Conservation (phyloP, 2,888 invertebrate genomes). For the Scaptomyza cyrtandrae region DNA sequence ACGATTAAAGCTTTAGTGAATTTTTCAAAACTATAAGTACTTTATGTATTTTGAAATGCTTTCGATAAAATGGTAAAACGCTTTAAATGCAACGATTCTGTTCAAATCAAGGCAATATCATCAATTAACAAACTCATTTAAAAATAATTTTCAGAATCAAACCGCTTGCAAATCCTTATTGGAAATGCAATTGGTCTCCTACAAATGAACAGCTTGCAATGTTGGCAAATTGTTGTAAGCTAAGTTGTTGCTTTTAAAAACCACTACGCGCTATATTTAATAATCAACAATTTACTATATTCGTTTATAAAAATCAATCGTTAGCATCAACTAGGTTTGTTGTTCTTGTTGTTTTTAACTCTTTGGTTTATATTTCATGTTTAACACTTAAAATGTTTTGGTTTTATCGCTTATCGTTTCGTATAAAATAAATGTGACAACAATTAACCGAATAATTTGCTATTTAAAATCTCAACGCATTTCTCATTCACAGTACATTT, state of each 20-base stretch:
- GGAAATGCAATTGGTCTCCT: slow-evolving; percentile 23
- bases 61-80: slow-evolving; percentile 35
- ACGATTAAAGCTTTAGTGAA: slow-evolving; percentile 80
- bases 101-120: slow-evolving; percentile 24
- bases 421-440: slow-evolving; percentile 73
- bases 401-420: slow-evolving; percentile 26
- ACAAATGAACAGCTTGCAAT: slow-evolving; percentile 26
- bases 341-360: slow-evolving; percentile 55
- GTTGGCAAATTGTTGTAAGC: slow-evolving; percentile 54
- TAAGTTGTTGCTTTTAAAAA: slow-evolving; percentile 65
- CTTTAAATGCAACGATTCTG: slow-evolving; percentile 6
- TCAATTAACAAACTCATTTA: slow-evolving; percentile 1
- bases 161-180: slow-evolving; percentile 3
- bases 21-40: slow-evolving; percentile 30
- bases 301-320: slow-evolving; percentile 76
- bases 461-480: slow-evolving; percentile 72
- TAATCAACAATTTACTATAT: slow-evolving; percentile 79
- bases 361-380: slow-evolving; percentile 71
- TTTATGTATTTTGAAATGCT: slow-evolving; percentile 9
- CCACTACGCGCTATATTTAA: slow-evolving; percentile 75
- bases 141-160: background rate
- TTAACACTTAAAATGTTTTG: slow-evolving; percentile 68
- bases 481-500: slow-evolving; percentile 29
- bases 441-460: slow-evolving; percentile 76
- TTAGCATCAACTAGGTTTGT: slow-evolving; percentile 68